A percentile compares a stretch with the other conserved stretches of the same genome.
These are phyloP conservation scores for Crypturellus tataupa DNA, from an alignment of 2,797 vertebrate genomes.

Conservation along the genomic window DNA sequence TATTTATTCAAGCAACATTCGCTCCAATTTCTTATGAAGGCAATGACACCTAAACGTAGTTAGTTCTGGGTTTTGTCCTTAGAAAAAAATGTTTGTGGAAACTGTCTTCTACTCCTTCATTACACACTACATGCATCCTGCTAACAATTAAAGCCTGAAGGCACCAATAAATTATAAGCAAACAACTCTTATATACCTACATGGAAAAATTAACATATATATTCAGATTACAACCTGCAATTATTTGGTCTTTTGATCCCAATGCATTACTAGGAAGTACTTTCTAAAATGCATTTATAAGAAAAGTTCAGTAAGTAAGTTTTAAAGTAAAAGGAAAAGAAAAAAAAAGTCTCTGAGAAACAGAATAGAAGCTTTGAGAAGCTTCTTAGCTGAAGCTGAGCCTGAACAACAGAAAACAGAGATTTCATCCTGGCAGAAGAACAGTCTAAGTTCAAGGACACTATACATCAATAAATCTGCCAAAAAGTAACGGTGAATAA, in stretches of 20 bases:
- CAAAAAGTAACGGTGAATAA: not conserved
- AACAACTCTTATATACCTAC: not conserved
- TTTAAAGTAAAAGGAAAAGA: not conserved
- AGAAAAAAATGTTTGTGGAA: not conserved
- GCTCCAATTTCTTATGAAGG: not conserved
- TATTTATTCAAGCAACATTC: not conserved
- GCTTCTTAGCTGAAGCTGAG: not conserved
- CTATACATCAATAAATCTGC: not conserved
- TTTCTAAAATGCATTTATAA: not conserved
- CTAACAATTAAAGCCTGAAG: not conserved
- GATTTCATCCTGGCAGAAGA: not conserved
- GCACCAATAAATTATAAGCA: not conserved
- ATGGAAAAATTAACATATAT: not conserved
- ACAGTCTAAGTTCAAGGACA: not conserved
- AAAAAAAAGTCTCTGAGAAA: not conserved
- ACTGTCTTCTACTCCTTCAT: not conserved
- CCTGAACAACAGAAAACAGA: not conserved
- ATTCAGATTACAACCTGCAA: not conserved
- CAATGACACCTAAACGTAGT: rapidly evolving
- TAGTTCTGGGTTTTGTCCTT: not conserved
- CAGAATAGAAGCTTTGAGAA: not conserved
- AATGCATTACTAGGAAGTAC: not conserved
- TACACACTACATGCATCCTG: not conserved
- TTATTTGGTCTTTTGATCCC: not conserved
- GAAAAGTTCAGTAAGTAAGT: not conserved